phyloP scores from a whole-genome alignment of 2,113 vertebrate genomes.

The Ophiodon elongatus region DNA sequence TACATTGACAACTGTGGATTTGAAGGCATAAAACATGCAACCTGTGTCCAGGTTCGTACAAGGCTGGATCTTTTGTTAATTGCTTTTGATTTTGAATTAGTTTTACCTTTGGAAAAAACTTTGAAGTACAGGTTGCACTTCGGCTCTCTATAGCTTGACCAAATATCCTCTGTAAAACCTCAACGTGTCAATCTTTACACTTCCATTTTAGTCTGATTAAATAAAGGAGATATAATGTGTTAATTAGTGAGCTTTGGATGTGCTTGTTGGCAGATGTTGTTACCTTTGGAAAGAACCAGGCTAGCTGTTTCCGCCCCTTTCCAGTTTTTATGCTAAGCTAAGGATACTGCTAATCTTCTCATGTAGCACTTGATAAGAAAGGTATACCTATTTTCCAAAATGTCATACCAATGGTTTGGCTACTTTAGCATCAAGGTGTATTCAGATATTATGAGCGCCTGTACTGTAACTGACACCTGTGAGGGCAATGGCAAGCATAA shows the following conservation, averaged over 20 bases:
- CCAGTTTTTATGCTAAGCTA: slow-evolving; percentile 2
- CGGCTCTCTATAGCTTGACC: background rate
- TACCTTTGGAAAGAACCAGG: background rate
- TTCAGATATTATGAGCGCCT: background rate
- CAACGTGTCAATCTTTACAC: background rate
- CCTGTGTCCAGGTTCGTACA: no score
- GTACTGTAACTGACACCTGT: background rate
- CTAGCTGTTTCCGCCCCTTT: background rate
- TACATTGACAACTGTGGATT: no score
- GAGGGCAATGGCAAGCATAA: slow-evolving; percentile 40
- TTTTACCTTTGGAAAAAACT: background rate
- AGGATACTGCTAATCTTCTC: background rate
- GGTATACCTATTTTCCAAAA: background rate
- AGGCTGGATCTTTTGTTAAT: background rate
- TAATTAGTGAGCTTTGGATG: background rate
- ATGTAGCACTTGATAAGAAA: background rate
- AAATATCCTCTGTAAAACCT: background rate
- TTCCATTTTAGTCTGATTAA: background rate
- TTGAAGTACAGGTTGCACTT: background rate
- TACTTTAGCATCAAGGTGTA: background rate
- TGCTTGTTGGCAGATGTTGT: background rate
- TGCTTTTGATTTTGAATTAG: background rate
- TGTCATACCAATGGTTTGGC: background rate
- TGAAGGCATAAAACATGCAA: no score
- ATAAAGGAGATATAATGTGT: background rate